Base-by-base conservation (phyloP, 1,140 invertebrate genomes). In the Lineus longissimus region DNA sequence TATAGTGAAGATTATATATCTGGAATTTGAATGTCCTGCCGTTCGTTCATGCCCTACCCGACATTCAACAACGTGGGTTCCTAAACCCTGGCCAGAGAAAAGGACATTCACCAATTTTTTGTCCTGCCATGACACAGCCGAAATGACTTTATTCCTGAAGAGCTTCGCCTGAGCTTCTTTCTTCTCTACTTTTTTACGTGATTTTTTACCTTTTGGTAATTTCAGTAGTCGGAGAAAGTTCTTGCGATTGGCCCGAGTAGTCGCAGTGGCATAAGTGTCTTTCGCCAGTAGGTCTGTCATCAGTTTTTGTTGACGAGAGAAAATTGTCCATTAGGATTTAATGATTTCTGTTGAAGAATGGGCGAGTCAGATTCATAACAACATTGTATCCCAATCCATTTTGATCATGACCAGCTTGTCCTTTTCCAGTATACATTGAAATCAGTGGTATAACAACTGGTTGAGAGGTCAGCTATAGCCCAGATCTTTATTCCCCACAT, bases 401-500 rank as follows among this genome's bases (percentile, higher is more conserved):
- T 29, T 33, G 41, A 36, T 61, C 33, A 27, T 40, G 61, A 0
- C 63, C 33, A 7, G 33, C 33, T 7, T 36, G 4, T 15, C 6
- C 15, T 17, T 40, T 55, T 4, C 36, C 31, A 33, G 58, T 59
- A 22, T 36, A 59, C 56, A 6, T 23, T 23, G 6, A 62, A 60
- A n/a, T 40, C 41, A 9, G 54, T 30, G 11, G 62, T 19, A 51
- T 62, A 4, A 36, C 6, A 70, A 9, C 62, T 65, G 22, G 61
- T 61, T 23, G 17, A 25, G 7, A 45, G 30, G 19, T 74, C 69
- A 40, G 64, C 66, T 0, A 61, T 13, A 36, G 60, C 59, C 65
- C 68, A 83, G 61, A 82, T 69, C 71, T 82, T 84, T 13, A 79
- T 79, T 17, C 78, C 80, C 72, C 77, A 79, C 65, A 83, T 84